Percentiles rank a stretch among this genome's conserved stretches.
Conservation (phyloP, 1,140 invertebrate genomes). For the Teleogryllus occipitalis region DNA sequence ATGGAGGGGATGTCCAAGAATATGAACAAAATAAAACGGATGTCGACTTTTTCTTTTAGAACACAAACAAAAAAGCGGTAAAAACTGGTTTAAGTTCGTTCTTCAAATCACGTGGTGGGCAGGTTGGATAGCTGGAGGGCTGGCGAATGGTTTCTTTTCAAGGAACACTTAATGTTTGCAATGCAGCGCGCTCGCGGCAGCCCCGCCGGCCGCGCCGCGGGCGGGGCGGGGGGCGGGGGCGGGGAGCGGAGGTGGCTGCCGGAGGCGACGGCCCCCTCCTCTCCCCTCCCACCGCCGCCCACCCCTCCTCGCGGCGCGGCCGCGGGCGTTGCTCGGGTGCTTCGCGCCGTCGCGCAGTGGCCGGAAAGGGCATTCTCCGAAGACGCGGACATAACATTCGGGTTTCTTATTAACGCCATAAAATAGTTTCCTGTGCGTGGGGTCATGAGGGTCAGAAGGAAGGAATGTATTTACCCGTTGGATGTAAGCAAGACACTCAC, state of each 20-base stretch:
- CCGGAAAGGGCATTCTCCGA: too few relatives aligned
- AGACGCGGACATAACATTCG: too few relatives aligned
- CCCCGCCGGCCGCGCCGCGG: too few relatives aligned
- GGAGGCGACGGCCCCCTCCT: neutral
- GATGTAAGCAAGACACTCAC: too few relatives aligned
- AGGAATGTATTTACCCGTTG: too few relatives aligned
- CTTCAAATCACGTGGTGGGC: neutral
- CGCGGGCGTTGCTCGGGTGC: too few relatives aligned
- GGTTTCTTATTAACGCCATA: too few relatives aligned
- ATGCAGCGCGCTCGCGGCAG: neutral
- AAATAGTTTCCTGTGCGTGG: too few relatives aligned
- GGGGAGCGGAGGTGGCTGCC: neutral
- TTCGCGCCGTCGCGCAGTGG: too few relatives aligned
- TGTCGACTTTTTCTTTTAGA: neutral
- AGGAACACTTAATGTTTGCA: neutral
- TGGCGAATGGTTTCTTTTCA: neutral
- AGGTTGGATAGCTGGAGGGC: neutral
- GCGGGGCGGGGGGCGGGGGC: too few relatives aligned
- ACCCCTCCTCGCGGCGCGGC: too few relatives aligned
- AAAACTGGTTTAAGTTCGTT: constrained; percentile 5
- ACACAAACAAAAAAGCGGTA: neutral
- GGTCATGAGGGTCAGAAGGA: too few relatives aligned
- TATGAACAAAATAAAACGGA: constrained; percentile 5
- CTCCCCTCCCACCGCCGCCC: neutral
- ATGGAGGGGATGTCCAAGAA: neutral